Conservation (phyloP, 2,888 invertebrate species). For the Conchocele bisecta region DNA sequence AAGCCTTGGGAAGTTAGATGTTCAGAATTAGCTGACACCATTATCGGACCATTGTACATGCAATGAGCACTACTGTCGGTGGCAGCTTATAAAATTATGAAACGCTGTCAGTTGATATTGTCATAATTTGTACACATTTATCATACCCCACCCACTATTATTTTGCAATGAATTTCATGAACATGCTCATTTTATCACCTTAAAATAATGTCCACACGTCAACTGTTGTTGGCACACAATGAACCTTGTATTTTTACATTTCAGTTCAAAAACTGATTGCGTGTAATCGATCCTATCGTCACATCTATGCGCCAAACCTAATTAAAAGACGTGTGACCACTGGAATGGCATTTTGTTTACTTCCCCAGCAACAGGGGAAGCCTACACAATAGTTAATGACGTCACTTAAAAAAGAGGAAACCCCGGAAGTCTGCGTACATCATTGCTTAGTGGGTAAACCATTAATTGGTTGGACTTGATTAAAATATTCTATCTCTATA, state of each 20-base stretch:
- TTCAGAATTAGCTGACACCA: no score
- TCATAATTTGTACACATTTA: no score
- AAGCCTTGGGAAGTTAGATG: no score
- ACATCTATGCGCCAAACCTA: neutral
- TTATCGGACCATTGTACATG: no score
- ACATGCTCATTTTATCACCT: no score
- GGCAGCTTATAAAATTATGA: no score
- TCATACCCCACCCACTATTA: no score
- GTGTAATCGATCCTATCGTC: neutral
- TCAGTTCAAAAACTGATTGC: conserved; percentile 20
- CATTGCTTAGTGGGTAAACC: conserved; percentile 10
- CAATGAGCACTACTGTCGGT: no score
- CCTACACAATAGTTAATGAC: conserved; percentile 51
- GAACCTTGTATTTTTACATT: neutral
- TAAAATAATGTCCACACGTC: neutral
- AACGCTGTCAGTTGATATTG: no score
- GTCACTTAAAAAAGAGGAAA: conserved; percentile 33
- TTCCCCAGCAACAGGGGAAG: conserved; percentile 71
- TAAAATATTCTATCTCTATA: no score
- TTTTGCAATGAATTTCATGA: no score
- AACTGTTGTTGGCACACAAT: neutral
- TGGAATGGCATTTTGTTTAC: conserved; percentile 72
- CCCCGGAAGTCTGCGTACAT: conserved; percentile 38
- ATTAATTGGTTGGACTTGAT: no score
- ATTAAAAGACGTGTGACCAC: conserved; percentile 57